Percentiles rank a stretch among this genome's conserved stretches.
phyloP scores from a whole-genome alignment of 1,140 invertebrate genomes.

The Ceratitis capitata region DNA sequence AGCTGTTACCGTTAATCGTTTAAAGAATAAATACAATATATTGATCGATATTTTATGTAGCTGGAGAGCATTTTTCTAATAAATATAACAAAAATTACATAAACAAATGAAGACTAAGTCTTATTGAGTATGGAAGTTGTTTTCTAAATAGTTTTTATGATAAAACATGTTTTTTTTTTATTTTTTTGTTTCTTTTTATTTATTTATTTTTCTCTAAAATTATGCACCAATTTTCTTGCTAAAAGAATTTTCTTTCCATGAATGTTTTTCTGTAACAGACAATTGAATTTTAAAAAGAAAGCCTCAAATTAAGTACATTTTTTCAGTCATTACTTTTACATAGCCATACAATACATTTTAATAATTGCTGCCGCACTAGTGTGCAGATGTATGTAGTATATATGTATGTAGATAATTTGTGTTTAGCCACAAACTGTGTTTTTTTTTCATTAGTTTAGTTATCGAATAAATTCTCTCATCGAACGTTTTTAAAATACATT shows the following conservation, averaged over 20 bases:
- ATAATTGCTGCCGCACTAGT: neutral
- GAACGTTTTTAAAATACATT: neutral
- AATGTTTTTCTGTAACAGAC: too few relatives aligned
- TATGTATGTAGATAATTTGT: neutral
- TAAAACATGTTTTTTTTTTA: neutral
- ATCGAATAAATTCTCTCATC: neutral
- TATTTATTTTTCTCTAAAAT: too few relatives aligned
- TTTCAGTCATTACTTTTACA: neutral
- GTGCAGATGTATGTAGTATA: neutral
- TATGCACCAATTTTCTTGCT: too few relatives aligned
- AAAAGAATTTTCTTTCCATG: too few relatives aligned
- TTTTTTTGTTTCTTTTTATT: too few relatives aligned
- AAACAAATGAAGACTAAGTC: neutral
- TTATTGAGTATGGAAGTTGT: neutral
- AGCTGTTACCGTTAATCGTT: neutral
- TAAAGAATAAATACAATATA: slow-evolving; percentile 3
- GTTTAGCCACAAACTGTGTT: neutral
- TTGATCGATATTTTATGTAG: neutral
- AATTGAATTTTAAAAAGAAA: too few relatives aligned
- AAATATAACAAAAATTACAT: neutral
- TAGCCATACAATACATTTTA: neutral
- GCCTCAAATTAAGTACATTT: neutral
- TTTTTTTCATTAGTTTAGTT: neutral
- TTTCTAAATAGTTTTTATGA: neutral
- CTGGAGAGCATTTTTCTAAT: neutral